phyloP scores from a whole-genome alignment of 30 jellyfish, hydroid and myxozoan genomes.

The Phacellophora camtschatica region DNA sequence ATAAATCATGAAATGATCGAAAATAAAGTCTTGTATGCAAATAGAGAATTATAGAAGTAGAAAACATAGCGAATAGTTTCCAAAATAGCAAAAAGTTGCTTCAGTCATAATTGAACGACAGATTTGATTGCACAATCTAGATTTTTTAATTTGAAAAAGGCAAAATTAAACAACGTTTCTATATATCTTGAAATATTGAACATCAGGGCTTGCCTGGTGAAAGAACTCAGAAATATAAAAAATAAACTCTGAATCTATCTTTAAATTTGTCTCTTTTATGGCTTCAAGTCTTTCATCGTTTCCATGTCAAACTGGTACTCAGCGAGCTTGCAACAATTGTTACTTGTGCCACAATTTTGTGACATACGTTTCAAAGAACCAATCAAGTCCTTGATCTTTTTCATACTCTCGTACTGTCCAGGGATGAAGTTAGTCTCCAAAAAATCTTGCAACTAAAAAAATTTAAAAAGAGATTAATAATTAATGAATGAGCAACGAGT shows the following conservation, averaged over 20 bases:
- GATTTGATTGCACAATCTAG: no score
- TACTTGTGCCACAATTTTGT: not conserved
- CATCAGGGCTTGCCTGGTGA: no score
- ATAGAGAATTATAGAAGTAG: no score
- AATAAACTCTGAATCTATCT: not conserved
- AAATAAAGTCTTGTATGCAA: no score
- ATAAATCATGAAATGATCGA: no score
- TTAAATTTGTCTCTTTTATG: not conserved
- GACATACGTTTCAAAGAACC: slow-evolving; percentile 24
- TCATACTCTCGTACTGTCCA: slow-evolving; percentile 59
- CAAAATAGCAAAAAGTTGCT: no score
- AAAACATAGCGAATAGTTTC: no score
- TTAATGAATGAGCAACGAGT: not conserved
- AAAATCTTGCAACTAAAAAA: slow-evolving; percentile 40
- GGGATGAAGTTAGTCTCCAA: slow-evolving; percentile 51
- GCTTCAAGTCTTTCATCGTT: slow-evolving; percentile 17
- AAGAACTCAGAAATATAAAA: no score
- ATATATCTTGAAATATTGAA: no score
- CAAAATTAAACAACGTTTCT: no score
- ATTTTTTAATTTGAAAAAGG: no score
- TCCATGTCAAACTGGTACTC: slow-evolving; percentile 54
- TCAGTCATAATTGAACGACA: no score
- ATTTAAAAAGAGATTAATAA: not conserved
- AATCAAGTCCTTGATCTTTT: not conserved
- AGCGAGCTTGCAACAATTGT: slow-evolving; percentile 5